Percentiles rank a stretch among this genome's conserved stretches.
These are phyloP conservation scores for Archips crataeganus DNA, from an alignment of 2,888 invertebrate species.

Conservation along the genomic window DNA sequence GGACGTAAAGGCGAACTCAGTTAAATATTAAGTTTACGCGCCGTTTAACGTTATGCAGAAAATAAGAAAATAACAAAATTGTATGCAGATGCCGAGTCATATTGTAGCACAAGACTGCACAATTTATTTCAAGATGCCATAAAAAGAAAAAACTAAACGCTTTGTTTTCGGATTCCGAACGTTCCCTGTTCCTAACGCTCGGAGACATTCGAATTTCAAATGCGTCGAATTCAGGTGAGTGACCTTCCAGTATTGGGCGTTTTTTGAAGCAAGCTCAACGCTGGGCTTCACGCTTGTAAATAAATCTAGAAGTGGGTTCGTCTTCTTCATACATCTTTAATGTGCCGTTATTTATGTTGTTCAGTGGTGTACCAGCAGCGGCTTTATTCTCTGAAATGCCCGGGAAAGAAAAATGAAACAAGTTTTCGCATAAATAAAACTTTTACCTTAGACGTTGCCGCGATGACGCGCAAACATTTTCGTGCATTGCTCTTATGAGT, in stretches of 20 bases:
- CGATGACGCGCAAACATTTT: conserved; percentile 71
- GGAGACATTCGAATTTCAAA: conserved; percentile 33
- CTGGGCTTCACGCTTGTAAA: conserved; percentile 50
- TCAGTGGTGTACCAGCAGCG: conserved; percentile 55
- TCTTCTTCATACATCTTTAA: conserved; percentile 71
- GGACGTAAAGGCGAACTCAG: conserved; percentile 32
- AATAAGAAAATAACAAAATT: not conserved
- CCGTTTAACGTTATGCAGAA: not conserved
- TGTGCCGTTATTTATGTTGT: conserved; percentile 67
- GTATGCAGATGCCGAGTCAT: not conserved
- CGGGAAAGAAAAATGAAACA: conserved; percentile 77
- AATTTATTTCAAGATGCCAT: not conserved
- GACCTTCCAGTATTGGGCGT: conserved; percentile 22
- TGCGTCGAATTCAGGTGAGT: conserved; percentile 16
- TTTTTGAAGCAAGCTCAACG: conserved; percentile 32
- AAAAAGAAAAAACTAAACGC: conserved; percentile 7
- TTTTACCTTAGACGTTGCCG: conserved; percentile 61
- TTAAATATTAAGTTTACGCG: conserved; percentile 23
- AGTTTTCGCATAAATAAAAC: conserved; percentile 82
- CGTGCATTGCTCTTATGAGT: conserved; percentile 58
- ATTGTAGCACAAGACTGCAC: not conserved
- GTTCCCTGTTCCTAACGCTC: conserved; percentile 12
- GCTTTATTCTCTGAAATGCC: conserved; percentile 64
- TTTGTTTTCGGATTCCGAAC: conserved; percentile 16
- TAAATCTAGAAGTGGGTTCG: conserved; percentile 63